Percentiles rank a stretch among this genome's conserved stretches.
These are phyloP conservation scores for Stegana nigrithorax DNA, from an alignment of 2,888 invertebrate genomes.

Conservation along the genomic window DNA sequence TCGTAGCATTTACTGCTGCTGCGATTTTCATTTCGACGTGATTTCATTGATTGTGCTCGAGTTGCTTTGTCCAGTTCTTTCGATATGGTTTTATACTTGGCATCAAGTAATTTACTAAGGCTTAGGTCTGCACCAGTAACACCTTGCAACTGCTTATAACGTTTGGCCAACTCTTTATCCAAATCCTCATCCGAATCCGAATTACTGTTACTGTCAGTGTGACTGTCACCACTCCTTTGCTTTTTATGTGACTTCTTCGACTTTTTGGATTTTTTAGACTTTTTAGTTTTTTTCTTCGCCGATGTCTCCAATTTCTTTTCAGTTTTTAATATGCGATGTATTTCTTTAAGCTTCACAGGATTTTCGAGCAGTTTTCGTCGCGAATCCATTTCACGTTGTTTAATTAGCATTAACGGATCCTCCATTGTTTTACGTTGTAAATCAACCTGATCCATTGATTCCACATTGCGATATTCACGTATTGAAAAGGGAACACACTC, in stretches of 20 bases:
- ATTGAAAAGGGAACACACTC: constrained; percentile 83
- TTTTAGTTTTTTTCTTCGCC: constrained; percentile 18
- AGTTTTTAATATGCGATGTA: constrained; percentile 81
- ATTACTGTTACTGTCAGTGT: constrained; percentile 55
- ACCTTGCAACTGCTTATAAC: constrained; percentile 73
- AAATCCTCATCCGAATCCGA: constrained; percentile 69
- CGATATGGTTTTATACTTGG: constrained; percentile 66
- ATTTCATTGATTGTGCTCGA: constrained; percentile 41
- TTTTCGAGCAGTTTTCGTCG: constrained; percentile 87
- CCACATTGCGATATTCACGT: constrained; percentile 69
- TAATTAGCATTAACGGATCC: constrained; percentile 91
- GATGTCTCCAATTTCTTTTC: constrained; percentile 66
- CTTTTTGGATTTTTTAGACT: constrained; percentile 49
- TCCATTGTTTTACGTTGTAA: constrained; percentile 89
- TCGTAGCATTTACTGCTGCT: constrained; percentile 24
- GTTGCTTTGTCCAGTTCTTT: constrained; percentile 66
- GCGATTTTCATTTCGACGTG: constrained; percentile 27
- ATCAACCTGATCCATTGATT: constrained; percentile 81
- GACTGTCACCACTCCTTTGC: constrained; percentile 49
- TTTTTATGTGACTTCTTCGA: constrained; percentile 55
- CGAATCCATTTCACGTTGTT: constrained; percentile 89
- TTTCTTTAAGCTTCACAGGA: constrained; percentile 88
- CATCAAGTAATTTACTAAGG: constrained; percentile 63
- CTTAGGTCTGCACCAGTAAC: constrained; percentile 54
- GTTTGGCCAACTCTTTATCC: constrained; percentile 67